Evolutionary conservation across 1,140 invertebrate species (phyloP), one percentile per base, ranked within the genome.

Genomic region (Heterodera carotae): DNA sequence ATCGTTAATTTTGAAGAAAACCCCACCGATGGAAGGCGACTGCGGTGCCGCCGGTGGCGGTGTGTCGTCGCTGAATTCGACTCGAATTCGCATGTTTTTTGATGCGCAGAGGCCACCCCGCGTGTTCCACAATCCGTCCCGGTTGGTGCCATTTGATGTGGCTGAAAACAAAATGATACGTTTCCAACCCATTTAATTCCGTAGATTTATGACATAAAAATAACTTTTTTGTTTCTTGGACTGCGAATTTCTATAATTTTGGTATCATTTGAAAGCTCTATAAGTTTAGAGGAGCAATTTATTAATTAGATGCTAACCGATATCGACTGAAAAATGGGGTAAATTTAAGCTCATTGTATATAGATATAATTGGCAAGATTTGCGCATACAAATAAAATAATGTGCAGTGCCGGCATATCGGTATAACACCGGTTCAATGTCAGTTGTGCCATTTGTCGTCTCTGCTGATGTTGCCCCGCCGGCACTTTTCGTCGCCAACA

Each of bases 381-480:
- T n/a, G n/a, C n/a, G n/a, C 59, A 6, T 29, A 66, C 62, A 66
- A 66, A 66, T 66, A 34, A 66, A 66, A 25, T 66, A 29, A 22
- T 4, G 62, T 10, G 25, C 7, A 66, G 62, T 66, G 62, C 62
- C 62, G 27, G 62, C 27, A 3, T 66, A 4, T 31, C 33, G 62
- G 33, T 66, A 66, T 2, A 66, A 22, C 7, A 66, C 25, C 10
- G 18, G 2, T 34, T 66, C 33, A 66, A 34, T 34, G 18, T 53
- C 27, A 15, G 27, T 66, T 34, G 27, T 34, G 27, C 18, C 7
- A 29, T 66, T 39, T 39, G 4, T 66, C 33, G 2, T 22, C 27
- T 15, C 62, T 66, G 7, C 62, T 29, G 7, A 8, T 10, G n/a
- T n/a, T n/a, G n/a, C n/a, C n/a, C 25, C 62, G 62, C 62, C 62